phyloP scores from a whole-genome alignment of 1,140 invertebrate species.

The Mactra quadrangularis region DNA sequence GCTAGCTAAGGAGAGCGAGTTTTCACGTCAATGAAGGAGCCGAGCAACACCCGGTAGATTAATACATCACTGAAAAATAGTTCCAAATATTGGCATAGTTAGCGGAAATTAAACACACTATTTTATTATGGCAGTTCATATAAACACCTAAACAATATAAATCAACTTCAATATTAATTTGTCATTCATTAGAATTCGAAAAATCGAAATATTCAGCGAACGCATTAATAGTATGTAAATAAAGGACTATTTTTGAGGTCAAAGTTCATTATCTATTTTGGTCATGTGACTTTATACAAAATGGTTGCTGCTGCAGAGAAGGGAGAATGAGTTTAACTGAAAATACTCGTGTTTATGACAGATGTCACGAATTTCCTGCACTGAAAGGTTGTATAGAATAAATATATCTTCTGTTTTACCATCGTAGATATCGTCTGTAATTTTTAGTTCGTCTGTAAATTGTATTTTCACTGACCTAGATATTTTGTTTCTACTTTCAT shows the following conservation, averaged over 20 bases:
- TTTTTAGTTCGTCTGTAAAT: too few species aligned
- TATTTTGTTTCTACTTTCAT: too few species aligned
- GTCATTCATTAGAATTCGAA: too few species aligned
- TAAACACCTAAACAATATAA: too few species aligned
- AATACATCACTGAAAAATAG: conserved; percentile 16
- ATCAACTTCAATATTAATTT: too few species aligned
- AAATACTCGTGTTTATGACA: neutral
- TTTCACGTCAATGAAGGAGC: conserved; percentile 60
- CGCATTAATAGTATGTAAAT: conserved; percentile 58
- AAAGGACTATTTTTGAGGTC: conserved; percentile 47
- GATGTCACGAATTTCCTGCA: conserved; percentile 42
- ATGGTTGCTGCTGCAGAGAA: conserved; percentile 34
- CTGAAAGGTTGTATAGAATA: conserved; percentile 33
- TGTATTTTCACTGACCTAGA: too few species aligned
- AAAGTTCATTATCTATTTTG: conserved; percentile 35
- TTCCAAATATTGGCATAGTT: neutral
- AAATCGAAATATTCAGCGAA: too few species aligned
- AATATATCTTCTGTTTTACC: too few species aligned
- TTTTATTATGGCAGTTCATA: too few species aligned
- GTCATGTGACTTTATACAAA: conserved; percentile 62
- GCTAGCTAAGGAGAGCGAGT: conserved; percentile 59
- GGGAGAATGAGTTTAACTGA: conserved; percentile 7
- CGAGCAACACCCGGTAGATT: conserved; percentile 20
- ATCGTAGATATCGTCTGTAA: too few species aligned
- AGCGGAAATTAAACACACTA: too few species aligned